These are phyloP conservation scores for Pseudomyrmex dendroicus DNA, from an alignment of 1,140 invertebrate genomes.

Conservation along the genomic window DNA sequence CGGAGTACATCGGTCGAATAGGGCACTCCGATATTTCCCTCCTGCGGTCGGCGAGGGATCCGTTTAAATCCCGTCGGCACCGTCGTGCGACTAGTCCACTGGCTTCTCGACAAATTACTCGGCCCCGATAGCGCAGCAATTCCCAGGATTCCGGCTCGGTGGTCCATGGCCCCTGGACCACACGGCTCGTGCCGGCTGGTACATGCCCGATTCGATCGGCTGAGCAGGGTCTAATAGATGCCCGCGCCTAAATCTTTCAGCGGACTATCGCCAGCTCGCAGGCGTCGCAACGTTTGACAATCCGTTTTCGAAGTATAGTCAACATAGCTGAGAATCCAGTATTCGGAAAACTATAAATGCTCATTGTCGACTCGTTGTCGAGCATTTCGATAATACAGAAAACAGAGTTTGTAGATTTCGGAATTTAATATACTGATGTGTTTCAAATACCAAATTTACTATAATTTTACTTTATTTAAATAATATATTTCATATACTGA, in stretches of 20 bases:
- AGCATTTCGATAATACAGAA: neutral
- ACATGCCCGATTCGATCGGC: constrained; percentile 57
- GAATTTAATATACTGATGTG: neutral
- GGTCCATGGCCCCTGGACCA: constrained; percentile 58
- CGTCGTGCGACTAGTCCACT: constrained; percentile 68
- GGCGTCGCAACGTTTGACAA: constrained; percentile 26
- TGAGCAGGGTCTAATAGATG: constrained; percentile 62
- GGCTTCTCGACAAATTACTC: constrained; percentile 73
- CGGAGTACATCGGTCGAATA: constrained; percentile 57
- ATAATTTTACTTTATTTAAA: too few species aligned
- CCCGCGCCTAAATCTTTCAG: constrained; percentile 56
- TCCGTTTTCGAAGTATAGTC: constrained; percentile 16
- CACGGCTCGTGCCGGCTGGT: constrained; percentile 30
- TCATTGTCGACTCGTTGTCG: neutral
- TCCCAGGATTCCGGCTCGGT: constrained; percentile 67
- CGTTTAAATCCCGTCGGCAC: constrained; percentile 73
- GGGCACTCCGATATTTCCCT: constrained; percentile 67
- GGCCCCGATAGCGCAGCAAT: constrained; percentile 70
- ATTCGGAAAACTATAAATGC: neutral
- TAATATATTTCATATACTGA: neutral
- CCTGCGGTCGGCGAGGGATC: constrained; percentile 57
- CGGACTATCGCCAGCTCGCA: constrained; percentile 37
- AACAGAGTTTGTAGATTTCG: neutral
- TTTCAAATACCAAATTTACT: too few species aligned
- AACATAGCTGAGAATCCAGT: neutral